Evolutionary conservation across 2,888 invertebrate genomes (phyloP).

Genomic region (Cybosia mesomella): DNA sequence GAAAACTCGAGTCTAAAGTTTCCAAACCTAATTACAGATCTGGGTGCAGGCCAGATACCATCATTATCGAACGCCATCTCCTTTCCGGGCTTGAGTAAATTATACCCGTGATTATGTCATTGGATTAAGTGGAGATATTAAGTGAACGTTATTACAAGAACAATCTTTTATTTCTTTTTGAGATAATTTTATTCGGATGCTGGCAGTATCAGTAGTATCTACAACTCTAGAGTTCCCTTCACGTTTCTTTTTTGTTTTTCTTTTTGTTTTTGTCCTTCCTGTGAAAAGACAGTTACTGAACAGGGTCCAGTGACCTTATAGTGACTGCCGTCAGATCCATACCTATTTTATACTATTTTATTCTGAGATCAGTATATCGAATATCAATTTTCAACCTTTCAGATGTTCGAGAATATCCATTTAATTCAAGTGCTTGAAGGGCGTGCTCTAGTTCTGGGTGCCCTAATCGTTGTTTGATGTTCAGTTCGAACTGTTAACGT

Average conservation of each 20-base stretch:
- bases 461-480: constrained; percentile 21
- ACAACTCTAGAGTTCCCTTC: no score
- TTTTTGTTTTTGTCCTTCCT: no score
- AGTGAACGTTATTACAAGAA: constrained; percentile 1
- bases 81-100: constrained; percentile 4
- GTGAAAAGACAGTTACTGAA: no score
- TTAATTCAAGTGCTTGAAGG: constrained; percentile 4
- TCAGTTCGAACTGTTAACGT: constrained; percentile 19
- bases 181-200: background rate
- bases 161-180: background rate
- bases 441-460: constrained; percentile 5
- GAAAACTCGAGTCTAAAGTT: background rate
- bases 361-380: background rate
- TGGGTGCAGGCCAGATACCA: background rate
- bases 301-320: no score
- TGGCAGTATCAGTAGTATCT: background rate
- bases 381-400: background rate
- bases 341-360: no score
- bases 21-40: background rate
- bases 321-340: no score
- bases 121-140: constrained; percentile 31
- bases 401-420: background rate
- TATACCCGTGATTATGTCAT: constrained; percentile 24
- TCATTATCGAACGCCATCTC: background rate
- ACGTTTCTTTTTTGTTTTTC: no score